phyloP scores from a whole-genome alignment of 2,797 vertebrate species.

The Galagoides demidoff region DNA sequence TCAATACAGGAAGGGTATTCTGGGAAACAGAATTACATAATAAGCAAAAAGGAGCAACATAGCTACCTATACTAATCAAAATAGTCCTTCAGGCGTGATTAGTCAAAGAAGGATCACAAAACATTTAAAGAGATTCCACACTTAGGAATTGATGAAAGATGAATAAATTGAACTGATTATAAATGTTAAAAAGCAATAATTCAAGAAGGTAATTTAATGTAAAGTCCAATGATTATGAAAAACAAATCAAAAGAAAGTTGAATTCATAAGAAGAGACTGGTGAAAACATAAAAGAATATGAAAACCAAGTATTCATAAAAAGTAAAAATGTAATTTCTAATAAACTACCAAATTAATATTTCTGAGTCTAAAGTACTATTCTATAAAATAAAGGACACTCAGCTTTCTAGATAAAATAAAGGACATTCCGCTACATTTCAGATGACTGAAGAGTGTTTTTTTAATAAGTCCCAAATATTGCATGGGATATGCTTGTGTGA shows the following conservation, averaged over 20 bases:
- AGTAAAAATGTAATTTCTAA: neutral
- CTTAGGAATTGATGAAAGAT: neutral
- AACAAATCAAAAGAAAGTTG: neutral
- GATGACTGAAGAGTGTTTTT: neutral
- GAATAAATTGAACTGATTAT: neutral
- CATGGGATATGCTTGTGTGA: neutral
- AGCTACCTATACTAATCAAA: neutral
- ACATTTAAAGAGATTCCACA: neutral
- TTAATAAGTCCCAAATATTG: neutral
- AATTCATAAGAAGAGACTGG: neutral
- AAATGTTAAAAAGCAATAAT: neutral
- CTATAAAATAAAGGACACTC: neutral
- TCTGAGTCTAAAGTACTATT: neutral
- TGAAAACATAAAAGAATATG: neutral
- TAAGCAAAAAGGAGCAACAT: neutral
- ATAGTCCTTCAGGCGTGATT: neutral
- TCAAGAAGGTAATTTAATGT: neutral
- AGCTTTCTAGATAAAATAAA: neutral
- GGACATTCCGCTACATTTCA: neutral
- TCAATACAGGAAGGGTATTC: neutral
- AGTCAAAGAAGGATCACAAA: neutral
- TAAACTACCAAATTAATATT: neutral
- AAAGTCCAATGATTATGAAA: neutral
- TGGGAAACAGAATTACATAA: neutral
- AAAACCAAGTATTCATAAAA: neutral